Evolutionary conservation across 2,888 invertebrate genomes (phyloP).

Genomic region (Cerastis rubricosa): DNA sequence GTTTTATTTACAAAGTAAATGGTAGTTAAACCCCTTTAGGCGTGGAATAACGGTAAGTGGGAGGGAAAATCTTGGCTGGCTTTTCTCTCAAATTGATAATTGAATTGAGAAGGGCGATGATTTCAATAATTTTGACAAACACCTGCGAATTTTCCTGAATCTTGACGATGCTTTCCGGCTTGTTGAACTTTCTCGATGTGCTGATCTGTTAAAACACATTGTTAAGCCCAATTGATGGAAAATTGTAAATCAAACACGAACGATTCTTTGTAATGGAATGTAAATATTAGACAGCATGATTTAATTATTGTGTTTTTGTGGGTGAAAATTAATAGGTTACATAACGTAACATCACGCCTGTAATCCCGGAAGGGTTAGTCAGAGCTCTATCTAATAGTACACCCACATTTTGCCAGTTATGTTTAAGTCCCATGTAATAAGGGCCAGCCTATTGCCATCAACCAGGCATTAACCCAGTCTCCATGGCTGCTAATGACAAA

Average conservation of each 20-base stretch:
- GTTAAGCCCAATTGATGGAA: constrained; percentile 76
- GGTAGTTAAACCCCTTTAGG: constrained; percentile 53
- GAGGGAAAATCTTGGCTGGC: constrained; percentile 35
- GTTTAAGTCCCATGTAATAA: no score
- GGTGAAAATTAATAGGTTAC: not conserved
- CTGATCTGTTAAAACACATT: constrained; percentile 68
- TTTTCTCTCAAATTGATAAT: constrained; percentile 62
- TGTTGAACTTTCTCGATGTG: constrained; percentile 72
- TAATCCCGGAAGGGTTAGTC: no score
- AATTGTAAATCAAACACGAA: constrained; percentile 75
- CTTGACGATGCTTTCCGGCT: constrained; percentile 69
- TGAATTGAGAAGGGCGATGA: constrained; percentile 54
- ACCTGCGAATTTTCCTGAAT: constrained; percentile 66
- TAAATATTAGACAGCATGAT: constrained; percentile 63
- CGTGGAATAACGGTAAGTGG: constrained; percentile 42
- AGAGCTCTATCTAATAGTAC: no score
- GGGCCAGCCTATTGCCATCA: no score
- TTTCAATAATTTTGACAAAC: constrained; percentile 69
- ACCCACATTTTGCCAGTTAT: no score
- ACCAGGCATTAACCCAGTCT: no score
- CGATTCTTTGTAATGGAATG: constrained; percentile 69
- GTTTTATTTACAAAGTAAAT: constrained; percentile 63
- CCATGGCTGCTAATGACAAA: no score
- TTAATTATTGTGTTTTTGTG: constrained; percentile 16
- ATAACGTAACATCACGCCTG: no score